phyloP scores from a whole-genome alignment of 2,797 vertebrate species.

The Harpagifer antarcticus region DNA sequence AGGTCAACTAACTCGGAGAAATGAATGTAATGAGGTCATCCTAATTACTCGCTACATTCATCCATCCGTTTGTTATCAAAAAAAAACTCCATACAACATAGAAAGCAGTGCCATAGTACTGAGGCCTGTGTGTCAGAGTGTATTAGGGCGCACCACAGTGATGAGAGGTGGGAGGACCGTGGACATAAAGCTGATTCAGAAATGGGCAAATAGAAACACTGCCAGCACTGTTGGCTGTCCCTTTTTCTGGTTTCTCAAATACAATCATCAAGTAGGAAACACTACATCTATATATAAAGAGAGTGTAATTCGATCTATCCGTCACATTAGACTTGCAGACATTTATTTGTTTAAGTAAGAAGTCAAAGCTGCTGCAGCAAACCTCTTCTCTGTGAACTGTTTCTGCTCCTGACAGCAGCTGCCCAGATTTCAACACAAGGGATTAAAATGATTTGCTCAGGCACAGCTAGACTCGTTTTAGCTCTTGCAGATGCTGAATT shows the following conservation, averaged over 20 bases:
- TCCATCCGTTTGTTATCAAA: slow-evolving; percentile 51
- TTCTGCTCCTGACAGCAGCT: slow-evolving; percentile 53
- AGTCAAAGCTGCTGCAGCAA: slow-evolving; percentile 31
- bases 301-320: slow-evolving; percentile 27
- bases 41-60: slow-evolving; percentile 64
- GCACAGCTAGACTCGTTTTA: slow-evolving; percentile 36
- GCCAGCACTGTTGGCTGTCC: slow-evolving; percentile 48
- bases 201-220: slow-evolving; percentile 65
- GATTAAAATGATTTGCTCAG: slow-evolving; percentile 61
- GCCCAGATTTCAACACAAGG: slow-evolving; percentile 37
- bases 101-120: slow-evolving; percentile 46
- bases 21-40: slow-evolving; percentile 76
- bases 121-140: slow-evolving; percentile 57
- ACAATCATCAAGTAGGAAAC: slow-evolving; percentile 34
- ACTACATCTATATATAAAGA: slow-evolving; percentile 42
- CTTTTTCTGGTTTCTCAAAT: slow-evolving; percentile 44
- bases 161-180: slow-evolving; percentile 70
- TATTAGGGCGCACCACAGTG: slow-evolving; percentile 61
- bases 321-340: neutral
- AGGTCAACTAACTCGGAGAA: slow-evolving; percentile 65
- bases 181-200: slow-evolving; percentile 66
- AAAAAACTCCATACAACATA: slow-evolving; percentile 50
- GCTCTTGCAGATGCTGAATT: slow-evolving; percentile 34
- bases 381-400: slow-evolving; percentile 42
- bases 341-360: slow-evolving; percentile 1